A percentile compares a stretch with the other conserved stretches of the same genome.
Conservation (phyloP, 2,888 invertebrate genomes). For the Holacanthella duospinosa region DNA sequence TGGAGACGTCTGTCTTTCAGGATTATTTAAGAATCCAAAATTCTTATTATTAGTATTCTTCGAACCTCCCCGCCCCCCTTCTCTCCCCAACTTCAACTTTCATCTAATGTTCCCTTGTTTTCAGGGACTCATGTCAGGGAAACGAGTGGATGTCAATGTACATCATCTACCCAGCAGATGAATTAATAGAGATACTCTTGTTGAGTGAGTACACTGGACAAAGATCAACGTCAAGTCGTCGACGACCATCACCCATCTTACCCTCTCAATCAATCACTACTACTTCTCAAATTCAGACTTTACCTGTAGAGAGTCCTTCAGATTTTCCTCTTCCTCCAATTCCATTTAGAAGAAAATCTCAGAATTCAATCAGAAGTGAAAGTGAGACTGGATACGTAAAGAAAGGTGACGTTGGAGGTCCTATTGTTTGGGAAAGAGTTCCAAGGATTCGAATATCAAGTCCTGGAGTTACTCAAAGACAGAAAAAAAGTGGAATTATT, state of each 20-base stretch:
- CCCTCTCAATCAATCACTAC: neutral
- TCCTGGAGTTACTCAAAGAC: neutral
- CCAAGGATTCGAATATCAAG: neutral
- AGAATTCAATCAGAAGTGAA: constrained; percentile 1
- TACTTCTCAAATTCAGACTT: neutral
- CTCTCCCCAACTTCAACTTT: too few relatives aligned
- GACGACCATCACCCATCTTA: constrained; percentile 1
- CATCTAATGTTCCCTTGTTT: too few relatives aligned
- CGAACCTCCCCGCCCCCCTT: neutral
- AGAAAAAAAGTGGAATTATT: neutral
- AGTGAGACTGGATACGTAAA: neutral
- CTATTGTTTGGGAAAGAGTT: neutral
- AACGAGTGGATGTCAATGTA: constrained; percentile 31
- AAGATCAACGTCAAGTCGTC: neutral
- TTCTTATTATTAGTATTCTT: neutral
- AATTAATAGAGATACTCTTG: constrained; percentile 33
- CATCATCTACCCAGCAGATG: constrained; percentile 37
- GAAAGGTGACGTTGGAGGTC: neutral
- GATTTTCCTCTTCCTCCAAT: neutral
- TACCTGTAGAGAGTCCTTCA: neutral
- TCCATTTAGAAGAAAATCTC: neutral
- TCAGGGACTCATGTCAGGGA: constrained; percentile 1
- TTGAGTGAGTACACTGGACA: constrained; percentile 25
- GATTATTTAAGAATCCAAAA: neutral
- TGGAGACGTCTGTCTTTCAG: neutral